A percentile compares a stretch with the other conserved stretches of the same genome.
Evolutionary conservation across 2,797 vertebrate species (phyloP).

Genomic region (Diplodus puntazzo): DNA sequence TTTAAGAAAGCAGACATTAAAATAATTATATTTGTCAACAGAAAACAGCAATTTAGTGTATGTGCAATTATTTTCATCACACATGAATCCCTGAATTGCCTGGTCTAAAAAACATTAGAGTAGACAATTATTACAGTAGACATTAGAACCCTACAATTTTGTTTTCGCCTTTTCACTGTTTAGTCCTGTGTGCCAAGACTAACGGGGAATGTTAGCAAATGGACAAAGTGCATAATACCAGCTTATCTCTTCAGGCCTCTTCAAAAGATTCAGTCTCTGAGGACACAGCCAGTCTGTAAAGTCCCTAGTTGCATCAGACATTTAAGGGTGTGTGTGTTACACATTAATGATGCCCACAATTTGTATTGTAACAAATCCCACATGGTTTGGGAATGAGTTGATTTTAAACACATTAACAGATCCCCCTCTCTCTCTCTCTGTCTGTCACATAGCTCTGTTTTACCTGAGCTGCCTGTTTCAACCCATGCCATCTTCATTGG

Average conservation of each 20-base stretch:
- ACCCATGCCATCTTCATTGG: conserved; percentile 32
- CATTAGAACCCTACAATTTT: background rate
- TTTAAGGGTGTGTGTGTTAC: conserved; percentile 11
- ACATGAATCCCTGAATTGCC: too few relatives aligned
- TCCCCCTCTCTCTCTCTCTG: background rate
- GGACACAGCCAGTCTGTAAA: background rate
- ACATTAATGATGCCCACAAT: background rate
- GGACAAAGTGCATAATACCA: background rate
- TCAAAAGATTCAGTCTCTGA: background rate
- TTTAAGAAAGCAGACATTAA: too few relatives aligned
- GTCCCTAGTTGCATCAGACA: background rate
- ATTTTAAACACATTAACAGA: conserved; percentile 21
- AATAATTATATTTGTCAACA: too few relatives aligned
- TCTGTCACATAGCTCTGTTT: conserved; percentile 2
- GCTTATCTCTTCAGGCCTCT: background rate
- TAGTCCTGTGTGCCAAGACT: background rate
- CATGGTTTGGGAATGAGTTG: background rate
- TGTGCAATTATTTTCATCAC: background rate
- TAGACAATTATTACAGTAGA: too few relatives aligned
- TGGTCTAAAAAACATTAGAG: background rate
- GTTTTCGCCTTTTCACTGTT: too few relatives aligned
- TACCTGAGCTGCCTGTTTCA: background rate
- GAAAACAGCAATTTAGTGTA: too few relatives aligned
- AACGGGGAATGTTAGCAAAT: background rate
- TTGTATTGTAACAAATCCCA: background rate